phyloP scores from a whole-genome alignment of 2,888 invertebrate genomes.

The Drosophila cognata region DNA sequence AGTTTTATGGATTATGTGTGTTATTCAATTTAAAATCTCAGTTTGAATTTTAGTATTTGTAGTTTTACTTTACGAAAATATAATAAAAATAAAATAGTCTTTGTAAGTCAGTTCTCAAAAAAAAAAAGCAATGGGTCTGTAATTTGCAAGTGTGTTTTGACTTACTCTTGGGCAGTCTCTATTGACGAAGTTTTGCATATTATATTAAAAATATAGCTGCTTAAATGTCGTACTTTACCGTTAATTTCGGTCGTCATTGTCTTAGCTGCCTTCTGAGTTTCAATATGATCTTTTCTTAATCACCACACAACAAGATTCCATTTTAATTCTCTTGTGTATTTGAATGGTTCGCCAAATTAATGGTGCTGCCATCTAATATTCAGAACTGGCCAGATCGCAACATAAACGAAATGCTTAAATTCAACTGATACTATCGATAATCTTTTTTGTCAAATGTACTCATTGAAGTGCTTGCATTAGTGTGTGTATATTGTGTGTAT shows the following conservation, averaged over 20 bases:
- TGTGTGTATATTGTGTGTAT: background rate
- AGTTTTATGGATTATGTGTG: background rate
- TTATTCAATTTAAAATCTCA: background rate
- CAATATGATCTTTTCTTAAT: background rate
- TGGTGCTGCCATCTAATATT: slow-evolving; percentile 26
- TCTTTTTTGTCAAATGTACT: slow-evolving; percentile 37
- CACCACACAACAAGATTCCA: background rate
- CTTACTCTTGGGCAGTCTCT: background rate
- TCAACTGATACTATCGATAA: slow-evolving; percentile 37
- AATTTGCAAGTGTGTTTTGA: background rate
- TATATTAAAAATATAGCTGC: background rate
- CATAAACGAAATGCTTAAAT: too few relatives aligned
- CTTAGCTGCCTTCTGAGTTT: background rate
- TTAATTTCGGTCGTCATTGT: background rate
- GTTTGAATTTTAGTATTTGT: background rate
- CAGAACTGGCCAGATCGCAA: background rate
- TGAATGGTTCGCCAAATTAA: background rate
- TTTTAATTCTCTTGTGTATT: background rate
- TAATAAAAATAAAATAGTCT: background rate
- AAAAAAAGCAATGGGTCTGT: background rate
- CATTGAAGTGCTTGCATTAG: slow-evolving; percentile 4
- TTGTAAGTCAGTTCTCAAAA: too few relatives aligned
- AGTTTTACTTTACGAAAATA: background rate
- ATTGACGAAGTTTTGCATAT: background rate
- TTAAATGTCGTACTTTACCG: background rate